Evolutionary conservation across 2,888 invertebrate species (phyloP).

Genomic region (Dendrolimus houi): DNA sequence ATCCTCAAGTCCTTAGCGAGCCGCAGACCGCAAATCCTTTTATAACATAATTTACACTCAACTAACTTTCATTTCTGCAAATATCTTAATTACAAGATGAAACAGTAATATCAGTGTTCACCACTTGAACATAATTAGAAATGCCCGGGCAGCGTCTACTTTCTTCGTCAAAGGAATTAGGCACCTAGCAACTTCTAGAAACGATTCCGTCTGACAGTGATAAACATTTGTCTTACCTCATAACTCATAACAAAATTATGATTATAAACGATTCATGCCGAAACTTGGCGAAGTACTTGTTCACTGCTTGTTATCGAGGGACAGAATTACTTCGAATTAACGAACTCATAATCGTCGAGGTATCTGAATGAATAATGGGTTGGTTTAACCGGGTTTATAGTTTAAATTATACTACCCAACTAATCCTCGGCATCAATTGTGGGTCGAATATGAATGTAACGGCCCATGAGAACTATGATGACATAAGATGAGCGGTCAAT

Average conservation of each 20-base stretch:
- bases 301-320: constrained; percentile 38
- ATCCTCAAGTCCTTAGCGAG: constrained; percentile 35
- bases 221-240: constrained; percentile 27
- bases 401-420: constrained; percentile 39
- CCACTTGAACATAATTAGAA: no score
- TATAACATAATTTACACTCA: constrained; percentile 7
- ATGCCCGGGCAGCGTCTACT: no score
- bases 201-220: constrained; percentile 18
- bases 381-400: constrained; percentile 45
- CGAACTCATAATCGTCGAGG: constrained; percentile 44
- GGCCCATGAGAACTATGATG: constrained; percentile 24
- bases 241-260: constrained; percentile 41
- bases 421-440: constrained; percentile 54
- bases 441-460: constrained; percentile 40
- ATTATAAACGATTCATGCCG: constrained; percentile 39
- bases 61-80: no score
- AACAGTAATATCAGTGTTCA: no score
- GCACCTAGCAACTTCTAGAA: constrained; percentile 1
- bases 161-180: no score
- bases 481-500: constrained; percentile 29
- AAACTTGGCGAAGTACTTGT: constrained; percentile 37
- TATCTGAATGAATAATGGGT: constrained; percentile 50
- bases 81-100: no score
- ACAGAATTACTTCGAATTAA: constrained; percentile 44
- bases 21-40: constrained; percentile 23